Evolutionary conservation across 2,888 invertebrate genomes (phyloP).

Genomic region (Atethmia centrago): DNA sequence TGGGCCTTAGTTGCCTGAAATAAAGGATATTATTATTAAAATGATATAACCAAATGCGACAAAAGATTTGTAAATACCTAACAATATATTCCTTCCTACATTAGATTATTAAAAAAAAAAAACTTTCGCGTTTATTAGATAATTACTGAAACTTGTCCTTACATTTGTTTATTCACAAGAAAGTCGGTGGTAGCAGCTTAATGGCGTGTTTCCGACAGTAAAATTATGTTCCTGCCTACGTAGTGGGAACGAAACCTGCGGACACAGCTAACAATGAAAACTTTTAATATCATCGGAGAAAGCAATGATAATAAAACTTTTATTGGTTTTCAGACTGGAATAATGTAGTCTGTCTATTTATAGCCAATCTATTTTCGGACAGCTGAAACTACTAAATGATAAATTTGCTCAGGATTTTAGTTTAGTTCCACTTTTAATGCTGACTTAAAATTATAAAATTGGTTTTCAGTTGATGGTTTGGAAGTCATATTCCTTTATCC

Average conservation of each 20-base stretch:
- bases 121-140: conserved; percentile 30
- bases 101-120: conserved; percentile 2
- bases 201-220: conserved; percentile 59
- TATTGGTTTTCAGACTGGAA: conserved; percentile 24
- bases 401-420: neutral
- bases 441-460: too few relatives aligned
- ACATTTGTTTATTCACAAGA: conserved; percentile 53
- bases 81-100: neutral
- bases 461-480: too few relatives aligned
- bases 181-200: conserved; percentile 46
- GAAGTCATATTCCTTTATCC: too few relatives aligned
- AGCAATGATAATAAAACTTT: conserved; percentile 47
- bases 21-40: too few relatives aligned
- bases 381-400: neutral
- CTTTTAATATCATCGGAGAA: conserved; percentile 39
- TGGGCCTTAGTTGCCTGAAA: too few relatives aligned
- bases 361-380: conserved; percentile 4
- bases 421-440: neutral
- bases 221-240: conserved; percentile 53
- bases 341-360: conserved; percentile 37
- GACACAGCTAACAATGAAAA: conserved; percentile 47
- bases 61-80: neutral
- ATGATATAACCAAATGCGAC: neutral
- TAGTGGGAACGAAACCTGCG: conserved; percentile 36
- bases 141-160: conserved; percentile 55